These are phyloP conservation scores for Tetragonisca angustula DNA, from an alignment of 2,888 invertebrate species.

Conservation along the genomic window DNA sequence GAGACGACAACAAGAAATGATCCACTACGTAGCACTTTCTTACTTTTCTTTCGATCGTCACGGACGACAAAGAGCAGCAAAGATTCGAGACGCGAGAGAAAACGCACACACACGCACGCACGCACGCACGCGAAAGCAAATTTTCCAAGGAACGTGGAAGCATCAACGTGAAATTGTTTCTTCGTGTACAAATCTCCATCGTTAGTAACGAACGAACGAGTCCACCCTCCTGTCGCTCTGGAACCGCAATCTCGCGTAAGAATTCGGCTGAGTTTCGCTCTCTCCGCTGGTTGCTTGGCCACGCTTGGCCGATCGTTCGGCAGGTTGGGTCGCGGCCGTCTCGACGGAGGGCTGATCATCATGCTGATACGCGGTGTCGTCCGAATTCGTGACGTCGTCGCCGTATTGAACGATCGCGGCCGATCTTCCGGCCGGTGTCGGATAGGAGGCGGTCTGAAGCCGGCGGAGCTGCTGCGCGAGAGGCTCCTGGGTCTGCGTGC, in stretches of 20 bases:
- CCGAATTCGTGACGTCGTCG: conserved; percentile 33
- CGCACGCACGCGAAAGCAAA: too few species aligned
- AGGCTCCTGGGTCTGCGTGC: conserved; percentile 68
- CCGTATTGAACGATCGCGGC: conserved; percentile 30
- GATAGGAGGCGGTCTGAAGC: conserved; percentile 50
- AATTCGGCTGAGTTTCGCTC: conserved; percentile 71
- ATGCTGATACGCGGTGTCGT: conserved; percentile 37
- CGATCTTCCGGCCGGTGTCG: conserved; percentile 24
- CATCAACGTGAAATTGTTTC: neutral
- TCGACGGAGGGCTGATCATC: neutral
- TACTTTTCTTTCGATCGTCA: too few species aligned
- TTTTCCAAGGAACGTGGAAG: neutral
- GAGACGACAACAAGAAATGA: neutral
- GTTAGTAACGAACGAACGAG: conserved; percentile 74
- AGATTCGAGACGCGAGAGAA: too few species aligned
- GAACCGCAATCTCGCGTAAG: conserved; percentile 75
- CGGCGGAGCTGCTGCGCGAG: conserved; percentile 65
- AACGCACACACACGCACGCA: too few species aligned
- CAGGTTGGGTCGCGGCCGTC: neutral
- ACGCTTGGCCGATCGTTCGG: conserved; percentile 19
- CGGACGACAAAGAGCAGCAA: too few species aligned
- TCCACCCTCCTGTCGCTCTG: conserved; percentile 75
- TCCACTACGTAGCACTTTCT: too few species aligned
- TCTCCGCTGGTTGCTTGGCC: conserved; percentile 5
- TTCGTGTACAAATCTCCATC: neutral